Conservation (phyloP, 1,140 invertebrate species). For the Aphis gossypii region DNA sequence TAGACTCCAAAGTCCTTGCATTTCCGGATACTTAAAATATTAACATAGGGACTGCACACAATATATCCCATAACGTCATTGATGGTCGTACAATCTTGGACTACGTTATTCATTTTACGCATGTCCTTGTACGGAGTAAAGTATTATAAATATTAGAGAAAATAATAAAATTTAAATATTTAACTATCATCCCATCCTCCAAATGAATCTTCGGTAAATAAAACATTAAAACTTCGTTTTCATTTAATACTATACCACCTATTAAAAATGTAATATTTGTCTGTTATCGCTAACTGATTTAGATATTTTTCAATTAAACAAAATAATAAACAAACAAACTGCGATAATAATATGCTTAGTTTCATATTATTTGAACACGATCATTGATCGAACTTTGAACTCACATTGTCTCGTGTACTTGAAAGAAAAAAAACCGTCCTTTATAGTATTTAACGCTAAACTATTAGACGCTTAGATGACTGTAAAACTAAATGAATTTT, state of each 20-base stretch:
- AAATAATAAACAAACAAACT: slow-evolving; percentile 1
- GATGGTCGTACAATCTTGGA: background rate
- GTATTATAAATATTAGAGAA: too few species aligned
- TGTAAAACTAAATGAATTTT: background rate
- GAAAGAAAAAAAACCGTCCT: background rate
- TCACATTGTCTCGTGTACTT: background rate
- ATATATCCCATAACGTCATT: background rate
- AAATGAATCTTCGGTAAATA: too few species aligned
- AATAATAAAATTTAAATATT: too few species aligned
- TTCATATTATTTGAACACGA: background rate
- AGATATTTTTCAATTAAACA: background rate
- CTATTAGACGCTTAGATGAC: background rate
- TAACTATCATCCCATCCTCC: too few species aligned
- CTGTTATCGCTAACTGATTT: background rate
- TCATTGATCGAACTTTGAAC: background rate
- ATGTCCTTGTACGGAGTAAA: background rate
- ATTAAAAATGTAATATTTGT: background rate
- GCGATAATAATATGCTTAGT: background rate
- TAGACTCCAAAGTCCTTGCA: background rate
- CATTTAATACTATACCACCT: background rate
- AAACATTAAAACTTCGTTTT: too few species aligned
- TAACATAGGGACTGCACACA: background rate
- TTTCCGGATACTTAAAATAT: background rate
- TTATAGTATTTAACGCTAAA: background rate
- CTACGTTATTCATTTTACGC: background rate